Base-by-base conservation (phyloP, 1,140 invertebrate genomes). In the Elymnias hypermnestra region DNA sequence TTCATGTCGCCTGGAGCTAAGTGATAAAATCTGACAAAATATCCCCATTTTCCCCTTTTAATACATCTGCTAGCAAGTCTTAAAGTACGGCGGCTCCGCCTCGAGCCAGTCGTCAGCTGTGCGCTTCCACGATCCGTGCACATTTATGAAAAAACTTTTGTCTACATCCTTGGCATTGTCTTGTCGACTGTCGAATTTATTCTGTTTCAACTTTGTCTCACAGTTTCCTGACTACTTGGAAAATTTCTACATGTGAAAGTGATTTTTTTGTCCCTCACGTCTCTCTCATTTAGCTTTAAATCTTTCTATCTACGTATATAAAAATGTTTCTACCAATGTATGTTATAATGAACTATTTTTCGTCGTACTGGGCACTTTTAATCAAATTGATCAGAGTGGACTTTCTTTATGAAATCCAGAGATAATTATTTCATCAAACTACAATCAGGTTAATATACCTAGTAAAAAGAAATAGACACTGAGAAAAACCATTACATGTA, bases 81-180 rank as follows among this genome's bases (percentile, higher is more conserved):
- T 45, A 54, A 63, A 58, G 62, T 60, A 56, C 52, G 29, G 47
- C 50, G 50, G 53, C 61, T 50, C 33, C 45, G 68, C 70, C 72
- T 48, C 48, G 57, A 63, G 73, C 65, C 59, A 61, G 63, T 65
- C 67, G 79, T 72, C 76, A 81, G 72, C 72, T 81, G 76, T 69
- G 70, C 58, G 49, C 41, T 45, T 51, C 54, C 52, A 48, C 58
- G 65, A 58, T 61, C 57, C 64, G 60, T 72, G 70, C 69, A 69
- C 76, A 72, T 81, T 81, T 83, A 83, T 83, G 76, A 83, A 83
- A 78, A 83, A 83, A 83, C 69, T 82, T 79, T 73, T 67, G 58
- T 68, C 73, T 73, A 77, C 67, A 71, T 74, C 68, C 68, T 73
- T 75, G 63, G 61, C 73, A 72, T 74, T 72, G 68, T 73, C 69